phyloP scores from a whole-genome alignment of 2,113 vertebrate genomes.

The Rhinolophus sinicus region DNA sequence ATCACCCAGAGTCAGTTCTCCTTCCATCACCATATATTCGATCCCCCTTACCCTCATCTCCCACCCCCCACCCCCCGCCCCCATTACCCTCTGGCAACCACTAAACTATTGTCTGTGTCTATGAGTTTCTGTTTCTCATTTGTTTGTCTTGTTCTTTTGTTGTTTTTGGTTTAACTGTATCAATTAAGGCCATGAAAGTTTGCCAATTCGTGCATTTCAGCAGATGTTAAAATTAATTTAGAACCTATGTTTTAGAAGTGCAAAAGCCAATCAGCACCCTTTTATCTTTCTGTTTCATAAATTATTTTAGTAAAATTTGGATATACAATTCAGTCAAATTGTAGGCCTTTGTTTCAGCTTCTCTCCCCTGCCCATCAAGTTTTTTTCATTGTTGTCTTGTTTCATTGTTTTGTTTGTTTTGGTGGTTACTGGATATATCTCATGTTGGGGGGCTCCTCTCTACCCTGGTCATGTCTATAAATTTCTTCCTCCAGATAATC shows the following conservation, averaged over 20 bases:
- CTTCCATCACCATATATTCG: too few relatives aligned
- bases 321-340: not conserved
- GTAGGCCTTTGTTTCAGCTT: not conserved
- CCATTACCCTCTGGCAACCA: too few relatives aligned
- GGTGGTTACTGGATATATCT: not conserved
- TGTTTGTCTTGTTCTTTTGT: too few relatives aligned
- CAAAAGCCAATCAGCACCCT: not conserved
- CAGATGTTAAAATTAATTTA: slow-evolving; percentile 12
- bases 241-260: not conserved
- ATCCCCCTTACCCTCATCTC: too few relatives aligned
- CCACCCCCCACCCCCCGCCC: too few relatives aligned
- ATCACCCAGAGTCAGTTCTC: too few relatives aligned
- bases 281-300: slow-evolving; percentile 31
- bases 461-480: not conserved
- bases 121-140: too few relatives aligned
- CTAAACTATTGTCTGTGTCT: too few relatives aligned
- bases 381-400: not conserved
- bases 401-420: not conserved
- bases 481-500: not conserved
- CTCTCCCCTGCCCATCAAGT: not conserved
- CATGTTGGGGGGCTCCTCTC: not conserved
- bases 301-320: not conserved
- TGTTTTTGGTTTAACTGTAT: not conserved
- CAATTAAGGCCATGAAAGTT: slow-evolving; percentile 8
- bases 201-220: not conserved